Evolutionary conservation across 2,113 vertebrate species (phyloP).

Genomic region (Hippocampus barbouri): DNA sequence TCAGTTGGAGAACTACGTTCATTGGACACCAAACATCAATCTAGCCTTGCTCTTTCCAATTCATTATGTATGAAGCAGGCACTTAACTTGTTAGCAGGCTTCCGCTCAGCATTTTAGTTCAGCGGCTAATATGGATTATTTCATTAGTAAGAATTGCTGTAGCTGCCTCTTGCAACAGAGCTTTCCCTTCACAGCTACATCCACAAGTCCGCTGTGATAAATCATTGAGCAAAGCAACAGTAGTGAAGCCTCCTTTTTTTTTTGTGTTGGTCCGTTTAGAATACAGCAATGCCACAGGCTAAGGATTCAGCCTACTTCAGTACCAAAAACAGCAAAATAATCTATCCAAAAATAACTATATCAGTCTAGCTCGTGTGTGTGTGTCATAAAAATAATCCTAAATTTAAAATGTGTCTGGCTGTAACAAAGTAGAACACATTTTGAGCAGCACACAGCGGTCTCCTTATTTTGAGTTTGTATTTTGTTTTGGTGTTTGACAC

Average conservation of each 20-base stretch:
- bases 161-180: slow-evolving; percentile 1
- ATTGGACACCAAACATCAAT: slow-evolving; percentile 33
- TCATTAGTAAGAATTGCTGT: slow-evolving; percentile 19
- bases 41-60: slow-evolving; percentile 19
- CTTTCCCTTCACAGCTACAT: not conserved
- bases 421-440: no score
- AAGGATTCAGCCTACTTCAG: not conserved
- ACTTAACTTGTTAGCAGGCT: slow-evolving; percentile 32
- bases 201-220: slow-evolving; percentile 14
- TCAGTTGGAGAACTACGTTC: slow-evolving; percentile 7
- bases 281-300: not conserved
- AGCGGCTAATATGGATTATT: slow-evolving; percentile 25
- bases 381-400: not conserved
- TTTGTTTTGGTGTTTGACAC: not conserved
- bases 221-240: slow-evolving; percentile 18
- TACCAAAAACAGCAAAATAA: not conserved
- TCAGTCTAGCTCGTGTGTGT: not conserved
- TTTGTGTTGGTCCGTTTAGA: slow-evolving; percentile 4
- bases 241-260: not conserved
- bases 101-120: slow-evolving; percentile 17
- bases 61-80: slow-evolving; percentile 43
- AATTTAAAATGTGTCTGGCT: not conserved
- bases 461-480: not conserved
- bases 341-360: not conserved
- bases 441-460: not conserved